These are phyloP conservation scores for Ceyx erithaca DNA, from an alignment of 2,797 vertebrate species.

Conservation along the genomic window DNA sequence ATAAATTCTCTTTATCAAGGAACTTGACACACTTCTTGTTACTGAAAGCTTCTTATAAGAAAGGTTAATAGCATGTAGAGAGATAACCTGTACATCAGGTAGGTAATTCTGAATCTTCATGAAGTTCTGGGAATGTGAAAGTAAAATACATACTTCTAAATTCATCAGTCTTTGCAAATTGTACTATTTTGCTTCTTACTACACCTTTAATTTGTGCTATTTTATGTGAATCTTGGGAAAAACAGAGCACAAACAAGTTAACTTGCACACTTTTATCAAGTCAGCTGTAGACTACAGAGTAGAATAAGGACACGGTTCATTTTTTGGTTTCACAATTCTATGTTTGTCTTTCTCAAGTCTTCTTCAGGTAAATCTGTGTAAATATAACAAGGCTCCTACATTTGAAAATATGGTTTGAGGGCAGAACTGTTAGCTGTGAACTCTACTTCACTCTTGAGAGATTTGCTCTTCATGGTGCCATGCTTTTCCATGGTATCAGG, in stretches of 20 bases:
- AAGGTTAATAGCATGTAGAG: neutral
- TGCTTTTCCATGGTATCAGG: neutral
- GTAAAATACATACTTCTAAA: neutral
- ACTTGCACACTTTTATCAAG: neutral
- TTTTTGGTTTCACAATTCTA: neutral
- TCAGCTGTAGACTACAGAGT: neutral
- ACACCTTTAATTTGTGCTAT: neutral
- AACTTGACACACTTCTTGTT: neutral
- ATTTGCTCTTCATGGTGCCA: neutral
- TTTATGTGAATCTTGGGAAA: neutral
- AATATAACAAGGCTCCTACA: neutral
- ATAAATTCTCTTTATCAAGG: neutral
- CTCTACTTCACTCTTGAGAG: neutral
- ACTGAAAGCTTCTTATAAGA: neutral
- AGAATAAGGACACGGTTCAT: neutral
- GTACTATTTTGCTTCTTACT: neutral
- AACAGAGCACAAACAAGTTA: neutral
- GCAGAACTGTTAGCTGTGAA: neutral
- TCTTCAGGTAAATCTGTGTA: neutral
- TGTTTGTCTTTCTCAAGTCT: neutral
- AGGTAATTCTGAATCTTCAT: neutral
- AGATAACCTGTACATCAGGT: neutral
- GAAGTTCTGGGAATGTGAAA: neutral
- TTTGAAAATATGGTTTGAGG: neutral
- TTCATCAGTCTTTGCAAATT: neutral